A percentile compares a stretch with the other conserved stretches of the same genome.
Conservation (phyloP, 2,797 vertebrate species). For the Rhinoraja longicauda region DNA sequence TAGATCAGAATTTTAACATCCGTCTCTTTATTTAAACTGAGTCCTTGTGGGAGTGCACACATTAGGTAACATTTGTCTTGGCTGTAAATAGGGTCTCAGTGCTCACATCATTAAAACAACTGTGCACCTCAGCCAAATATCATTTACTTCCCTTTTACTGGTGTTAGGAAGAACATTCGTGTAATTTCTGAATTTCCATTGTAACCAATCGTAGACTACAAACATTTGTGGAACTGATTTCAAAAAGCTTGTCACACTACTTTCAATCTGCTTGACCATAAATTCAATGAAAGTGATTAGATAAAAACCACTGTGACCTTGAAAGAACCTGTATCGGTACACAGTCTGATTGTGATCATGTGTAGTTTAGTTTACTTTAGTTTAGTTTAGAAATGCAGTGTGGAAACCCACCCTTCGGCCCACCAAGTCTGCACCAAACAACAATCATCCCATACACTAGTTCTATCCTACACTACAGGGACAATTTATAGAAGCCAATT, state of each 20-base stretch:
- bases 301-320: background rate
- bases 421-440: no score
- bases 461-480: no score
- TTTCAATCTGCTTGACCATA: background rate
- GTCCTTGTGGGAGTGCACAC: background rate
- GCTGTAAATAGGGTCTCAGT: background rate
- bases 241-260: background rate
- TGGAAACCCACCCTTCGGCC: no score
- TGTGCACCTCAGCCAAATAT: background rate
- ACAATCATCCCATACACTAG: no score
- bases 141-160: background rate
- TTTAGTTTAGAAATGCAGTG: no score
- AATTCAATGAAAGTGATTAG: background rate
- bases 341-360: no score
- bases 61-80: background rate
- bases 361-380: no score
- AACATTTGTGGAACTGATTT: background rate
- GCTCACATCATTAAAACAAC: background rate
- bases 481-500: no score
- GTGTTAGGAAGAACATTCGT: background rate
- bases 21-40: background rate
- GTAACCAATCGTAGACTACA: background rate
- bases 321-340: no score
- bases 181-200: background rate
- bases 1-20: background rate